phyloP scores from a whole-genome alignment of 2,888 invertebrate species.

The Zelleria hepariella region DNA sequence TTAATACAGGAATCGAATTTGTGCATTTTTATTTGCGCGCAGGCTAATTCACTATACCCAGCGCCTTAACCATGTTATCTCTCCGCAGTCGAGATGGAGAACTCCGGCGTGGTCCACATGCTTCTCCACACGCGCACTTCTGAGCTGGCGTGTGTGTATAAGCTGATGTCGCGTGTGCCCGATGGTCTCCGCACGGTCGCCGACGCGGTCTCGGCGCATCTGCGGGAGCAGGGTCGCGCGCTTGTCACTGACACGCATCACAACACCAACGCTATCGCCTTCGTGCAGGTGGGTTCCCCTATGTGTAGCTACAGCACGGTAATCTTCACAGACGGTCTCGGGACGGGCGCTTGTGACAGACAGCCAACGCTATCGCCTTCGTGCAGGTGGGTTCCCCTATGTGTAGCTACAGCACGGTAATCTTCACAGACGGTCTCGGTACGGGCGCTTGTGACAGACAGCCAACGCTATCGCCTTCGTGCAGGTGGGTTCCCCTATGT shows the following conservation, averaged over 20 bases:
- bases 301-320: no score
- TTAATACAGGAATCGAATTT: no score
- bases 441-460: conserved; percentile 94
- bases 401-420: no score
- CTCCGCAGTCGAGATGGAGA: conserved; percentile 85
- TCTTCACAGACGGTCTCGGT: no score
- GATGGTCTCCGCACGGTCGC: conserved; percentile 97
- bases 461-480: conserved; percentile 96
- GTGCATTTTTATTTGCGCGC: no score
- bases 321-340: no score
- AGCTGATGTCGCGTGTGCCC: conserved; percentile 91
- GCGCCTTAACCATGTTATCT: no score
- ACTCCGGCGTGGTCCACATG: conserved; percentile 99
- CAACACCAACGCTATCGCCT: conserved; percentile 92
- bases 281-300: conserved; percentile 78
- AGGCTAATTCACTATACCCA: no score
- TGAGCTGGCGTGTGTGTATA: conserved; percentile 98
- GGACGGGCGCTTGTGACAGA: conserved; percentile 96
- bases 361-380: conserved; percentile 94
- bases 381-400: conserved; percentile 77
- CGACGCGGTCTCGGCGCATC: conserved; percentile 94
- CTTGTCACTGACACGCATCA: conserved; percentile 94
- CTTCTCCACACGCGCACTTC: conserved; percentile 96
- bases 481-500: conserved; percentile 69
- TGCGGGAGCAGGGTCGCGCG: conserved; percentile 95